A percentile compares a stretch with the other conserved stretches of the same genome.
phyloP scores from a whole-genome alignment of 2,797 vertebrate genomes.

The Monodelphis domestica region DNA sequence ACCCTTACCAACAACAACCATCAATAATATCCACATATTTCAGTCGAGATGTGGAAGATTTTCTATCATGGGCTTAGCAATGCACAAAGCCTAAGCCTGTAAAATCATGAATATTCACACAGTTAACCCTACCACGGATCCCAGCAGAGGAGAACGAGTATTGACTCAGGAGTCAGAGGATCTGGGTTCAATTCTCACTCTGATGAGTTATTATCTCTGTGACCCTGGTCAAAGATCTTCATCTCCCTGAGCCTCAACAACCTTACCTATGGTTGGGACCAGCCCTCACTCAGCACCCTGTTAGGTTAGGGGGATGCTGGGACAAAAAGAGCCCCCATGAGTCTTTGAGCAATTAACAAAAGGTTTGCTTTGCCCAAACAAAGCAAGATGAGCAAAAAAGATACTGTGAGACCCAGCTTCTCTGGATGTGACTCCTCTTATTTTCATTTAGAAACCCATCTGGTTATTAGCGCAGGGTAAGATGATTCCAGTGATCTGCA shows the following conservation, averaged over 20 bases:
- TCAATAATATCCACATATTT: too few relatives aligned
- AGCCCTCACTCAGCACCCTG: not conserved
- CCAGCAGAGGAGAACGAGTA: not conserved
- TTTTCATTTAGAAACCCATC: not conserved
- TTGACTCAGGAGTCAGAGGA: not conserved
- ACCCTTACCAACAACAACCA: too few relatives aligned
- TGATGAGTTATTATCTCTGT: not conserved
- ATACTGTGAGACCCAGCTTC: not conserved
- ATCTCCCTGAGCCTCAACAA: not conserved
- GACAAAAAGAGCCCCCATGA: not conserved
- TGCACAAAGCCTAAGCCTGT: not conserved
- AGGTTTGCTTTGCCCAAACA: not conserved
- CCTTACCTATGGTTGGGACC: not conserved
- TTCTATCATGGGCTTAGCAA: not conserved
- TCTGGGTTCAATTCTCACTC: not conserved
- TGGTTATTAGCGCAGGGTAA: not conserved
- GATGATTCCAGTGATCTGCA: not conserved
- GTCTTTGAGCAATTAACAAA: not conserved
- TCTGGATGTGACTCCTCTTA: not conserved
- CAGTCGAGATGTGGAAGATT: too few relatives aligned
- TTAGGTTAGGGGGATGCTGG: not conserved
- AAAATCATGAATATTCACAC: not conserved
- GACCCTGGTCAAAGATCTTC: not conserved
- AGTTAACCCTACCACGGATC: constrained; percentile 47
- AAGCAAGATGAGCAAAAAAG: not conserved